Conservation (phyloP, 2,797 vertebrate genomes). For the Galaxias olidus region DNA sequence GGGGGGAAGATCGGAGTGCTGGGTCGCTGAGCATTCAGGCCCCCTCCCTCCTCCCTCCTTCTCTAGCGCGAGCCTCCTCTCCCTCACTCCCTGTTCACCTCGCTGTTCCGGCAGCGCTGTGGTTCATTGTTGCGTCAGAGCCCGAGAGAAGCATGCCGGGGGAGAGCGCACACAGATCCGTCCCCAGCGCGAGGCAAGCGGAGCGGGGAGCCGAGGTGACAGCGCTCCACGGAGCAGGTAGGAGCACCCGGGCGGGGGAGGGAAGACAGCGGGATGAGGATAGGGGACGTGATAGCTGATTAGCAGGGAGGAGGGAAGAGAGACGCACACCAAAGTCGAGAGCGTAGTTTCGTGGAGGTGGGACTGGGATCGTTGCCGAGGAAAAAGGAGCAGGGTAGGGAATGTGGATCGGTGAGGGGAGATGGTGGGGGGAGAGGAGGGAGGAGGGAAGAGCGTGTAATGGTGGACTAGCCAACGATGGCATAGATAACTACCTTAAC, state of each 20-base stretch:
- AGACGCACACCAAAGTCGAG: too few relatives aligned
- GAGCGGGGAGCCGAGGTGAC: slow-evolving; percentile 65
- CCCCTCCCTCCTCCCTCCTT: slow-evolving; percentile 31
- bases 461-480: slow-evolving; percentile 16
- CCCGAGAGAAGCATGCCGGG: slow-evolving; percentile 72
- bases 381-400: not conserved
- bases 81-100: slow-evolving; percentile 55
- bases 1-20: slow-evolving; percentile 55
- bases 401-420: not conserved
- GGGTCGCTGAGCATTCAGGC: slow-evolving; percentile 59
- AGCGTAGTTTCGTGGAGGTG: too few relatives aligned
- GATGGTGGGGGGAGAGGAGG: not conserved
- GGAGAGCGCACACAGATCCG: slow-evolving; percentile 71
- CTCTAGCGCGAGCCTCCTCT: slow-evolving; percentile 24
- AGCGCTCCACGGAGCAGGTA: slow-evolving; percentile 77
- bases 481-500: not conserved
- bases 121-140: slow-evolving; percentile 72
- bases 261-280: not conserved
- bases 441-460: not conserved
- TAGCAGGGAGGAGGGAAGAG: too few relatives aligned
- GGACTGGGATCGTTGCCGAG: too few relatives aligned
- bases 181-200: slow-evolving; percentile 61
- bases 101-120: slow-evolving; percentile 63
- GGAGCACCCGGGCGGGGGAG: slow-evolving; percentile 34
- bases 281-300: too few relatives aligned